Evolutionary conservation across 92 coral and sea anemone genomes (phyloP).

Genomic region (Epizoanthus ramosus): DNA sequence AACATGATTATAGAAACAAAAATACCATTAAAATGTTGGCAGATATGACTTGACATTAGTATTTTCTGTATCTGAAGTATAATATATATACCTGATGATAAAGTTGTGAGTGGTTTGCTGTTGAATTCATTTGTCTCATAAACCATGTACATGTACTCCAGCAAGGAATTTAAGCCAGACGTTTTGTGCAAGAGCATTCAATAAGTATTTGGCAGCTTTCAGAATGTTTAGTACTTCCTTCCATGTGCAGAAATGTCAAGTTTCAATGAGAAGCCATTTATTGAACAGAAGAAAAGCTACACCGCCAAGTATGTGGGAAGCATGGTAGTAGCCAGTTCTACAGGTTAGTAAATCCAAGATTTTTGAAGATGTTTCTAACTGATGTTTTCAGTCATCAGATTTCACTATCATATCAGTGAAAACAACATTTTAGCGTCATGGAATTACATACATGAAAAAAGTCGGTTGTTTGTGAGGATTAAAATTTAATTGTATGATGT

Average conservation of each 20-base stretch:
- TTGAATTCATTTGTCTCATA: no score
- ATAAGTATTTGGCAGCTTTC: not conserved
- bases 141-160: no score
- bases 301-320: constrained; percentile 90
- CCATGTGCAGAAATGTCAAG: constrained; percentile 79
- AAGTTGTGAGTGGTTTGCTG: no score
- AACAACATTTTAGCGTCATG: not conserved
- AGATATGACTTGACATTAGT: not conserved
- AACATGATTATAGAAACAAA: not conserved
- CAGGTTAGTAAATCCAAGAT: constrained; percentile 60
- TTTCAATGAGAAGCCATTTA: constrained; percentile 94
- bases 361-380: not conserved
- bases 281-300: constrained; percentile 86
- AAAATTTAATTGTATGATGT: no score
- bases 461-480: no score
- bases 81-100: no score
- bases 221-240: not conserved
- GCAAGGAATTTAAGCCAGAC: no score
- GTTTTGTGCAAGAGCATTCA: no score
- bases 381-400: no score
- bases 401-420: not conserved
- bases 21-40: not conserved
- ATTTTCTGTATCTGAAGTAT: not conserved
- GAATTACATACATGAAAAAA: not conserved
- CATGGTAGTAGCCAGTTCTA: constrained; percentile 81